Evolutionary conservation across 2,888 invertebrate species (phyloP).

Genomic region (Serrognathus titanus): DNA sequence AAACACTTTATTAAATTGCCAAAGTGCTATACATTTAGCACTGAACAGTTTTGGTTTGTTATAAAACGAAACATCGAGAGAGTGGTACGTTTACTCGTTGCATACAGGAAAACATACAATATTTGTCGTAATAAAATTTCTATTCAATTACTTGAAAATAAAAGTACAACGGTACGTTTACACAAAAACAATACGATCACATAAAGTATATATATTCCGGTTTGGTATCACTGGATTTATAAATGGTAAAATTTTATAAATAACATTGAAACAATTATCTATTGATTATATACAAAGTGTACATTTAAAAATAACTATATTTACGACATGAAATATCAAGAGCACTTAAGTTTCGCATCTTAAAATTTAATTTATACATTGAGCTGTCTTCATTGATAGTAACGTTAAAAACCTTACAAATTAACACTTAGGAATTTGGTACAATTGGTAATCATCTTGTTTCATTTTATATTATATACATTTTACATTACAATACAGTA

Average conservation of each 20-base stretch:
- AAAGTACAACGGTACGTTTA: too few species aligned
- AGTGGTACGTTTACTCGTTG: too few species aligned
- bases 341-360: constrained; percentile 51
- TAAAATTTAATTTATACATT: constrained; percentile 44
- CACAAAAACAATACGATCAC: not conserved
- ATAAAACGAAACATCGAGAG: too few species aligned
- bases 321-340: constrained; percentile 51
- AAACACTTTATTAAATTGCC: too few species aligned
- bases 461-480: constrained; percentile 24
- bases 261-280: constrained; percentile 47
- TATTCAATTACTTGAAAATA: too few species aligned
- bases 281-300: constrained; percentile 51
- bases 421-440: constrained; percentile 43
- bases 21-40: too few species aligned
- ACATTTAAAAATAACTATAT: constrained; percentile 51
- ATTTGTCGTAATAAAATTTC: too few species aligned
- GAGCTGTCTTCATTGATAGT: constrained; percentile 46
- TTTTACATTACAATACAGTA: constrained; percentile 2
- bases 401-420: constrained; percentile 34
- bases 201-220: constrained; percentile 17
- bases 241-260: constrained; percentile 29
- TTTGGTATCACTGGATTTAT: constrained; percentile 24
- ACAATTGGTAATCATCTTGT: constrained; percentile 42
- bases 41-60: too few species aligned
- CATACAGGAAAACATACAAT: too few species aligned